Evolutionary conservation across 2,113 vertebrate species (phyloP).

Genomic region (Rhinolophus ferrumequinum): DNA sequence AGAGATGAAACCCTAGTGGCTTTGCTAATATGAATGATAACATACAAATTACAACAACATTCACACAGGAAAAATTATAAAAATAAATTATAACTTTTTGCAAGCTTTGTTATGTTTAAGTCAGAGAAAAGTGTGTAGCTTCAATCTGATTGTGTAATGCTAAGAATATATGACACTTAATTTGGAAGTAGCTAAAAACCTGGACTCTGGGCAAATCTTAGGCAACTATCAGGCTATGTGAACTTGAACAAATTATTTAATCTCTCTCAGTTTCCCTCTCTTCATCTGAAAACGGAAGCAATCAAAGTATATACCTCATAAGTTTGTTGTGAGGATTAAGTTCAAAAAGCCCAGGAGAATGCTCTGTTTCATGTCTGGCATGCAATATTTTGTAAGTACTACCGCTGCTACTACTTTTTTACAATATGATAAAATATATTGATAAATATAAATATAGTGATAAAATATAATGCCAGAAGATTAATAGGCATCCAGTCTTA

Average conservation of each 20-base stretch:
- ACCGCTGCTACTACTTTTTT: background rate
- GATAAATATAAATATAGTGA: too few relatives aligned
- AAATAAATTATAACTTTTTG: conserved; percentile 15
- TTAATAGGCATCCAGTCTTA: background rate
- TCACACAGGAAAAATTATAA: conserved; percentile 34
- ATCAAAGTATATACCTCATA: background rate
- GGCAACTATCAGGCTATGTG: background rate
- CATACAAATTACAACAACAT: background rate
- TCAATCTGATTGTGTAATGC: background rate
- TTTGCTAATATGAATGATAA: conserved; percentile 60
- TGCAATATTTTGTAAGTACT: background rate
- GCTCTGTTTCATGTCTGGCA: background rate
- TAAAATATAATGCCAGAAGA: background rate
- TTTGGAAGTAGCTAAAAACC: conserved; percentile 2
- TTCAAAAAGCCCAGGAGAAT: background rate
- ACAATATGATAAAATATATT: background rate
- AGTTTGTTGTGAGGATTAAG: background rate
- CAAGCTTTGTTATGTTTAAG: background rate
- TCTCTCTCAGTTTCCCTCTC: background rate
- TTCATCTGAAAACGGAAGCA: background rate
- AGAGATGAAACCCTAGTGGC: conserved; percentile 54
- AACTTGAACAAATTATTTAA: background rate
- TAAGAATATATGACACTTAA: background rate
- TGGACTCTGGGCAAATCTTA: background rate
- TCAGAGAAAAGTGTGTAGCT: background rate